phyloP scores from a whole-genome alignment of 2,113 vertebrate genomes.

The Leptosomus discolor region DNA sequence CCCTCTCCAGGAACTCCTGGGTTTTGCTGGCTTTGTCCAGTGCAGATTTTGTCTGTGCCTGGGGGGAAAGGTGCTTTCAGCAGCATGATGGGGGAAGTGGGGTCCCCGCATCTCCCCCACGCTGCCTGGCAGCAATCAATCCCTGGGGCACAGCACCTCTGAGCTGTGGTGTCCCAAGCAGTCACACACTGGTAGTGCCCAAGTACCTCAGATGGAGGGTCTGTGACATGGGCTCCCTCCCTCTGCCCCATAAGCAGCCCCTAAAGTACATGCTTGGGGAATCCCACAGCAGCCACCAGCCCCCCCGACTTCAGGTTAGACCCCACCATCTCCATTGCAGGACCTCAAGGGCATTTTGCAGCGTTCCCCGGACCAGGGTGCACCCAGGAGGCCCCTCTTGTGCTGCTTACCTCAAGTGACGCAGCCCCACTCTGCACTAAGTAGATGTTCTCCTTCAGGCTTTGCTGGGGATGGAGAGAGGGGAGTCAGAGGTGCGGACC shows the following conservation, averaged over 20 bases:
- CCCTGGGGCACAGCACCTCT: not conserved
- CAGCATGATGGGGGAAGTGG: not conserved
- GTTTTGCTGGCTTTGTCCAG: constrained; percentile 47
- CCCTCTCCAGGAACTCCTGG: constrained; percentile 71
- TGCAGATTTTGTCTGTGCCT: constrained; percentile 53
- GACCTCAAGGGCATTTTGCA: not conserved
- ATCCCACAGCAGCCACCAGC: not conserved
- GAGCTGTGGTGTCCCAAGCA: not conserved
- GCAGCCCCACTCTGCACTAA: not conserved
- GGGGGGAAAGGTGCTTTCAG: not conserved
- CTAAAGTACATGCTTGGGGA: not conserved
- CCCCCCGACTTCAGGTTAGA: not conserved
- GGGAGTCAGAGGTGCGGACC: not conserved
- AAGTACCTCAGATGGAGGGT: not conserved
- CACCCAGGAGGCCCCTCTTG: not conserved
- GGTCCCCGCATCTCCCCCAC: not conserved
- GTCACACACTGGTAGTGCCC: accelerated
- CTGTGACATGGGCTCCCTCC: no score
- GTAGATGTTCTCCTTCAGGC: constrained; percentile 59
- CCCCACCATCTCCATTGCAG: not conserved
- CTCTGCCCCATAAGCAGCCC: not conserved
- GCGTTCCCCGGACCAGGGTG: accelerated
- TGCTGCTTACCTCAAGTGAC: not conserved
- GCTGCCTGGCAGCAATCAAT: not conserved
- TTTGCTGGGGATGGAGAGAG: constrained; percentile 45